Evolutionary conservation across 2,888 invertebrate genomes (phyloP), one percentile per base, ranked within the genome.

Genomic region (Spicauda simplicius): DNA sequence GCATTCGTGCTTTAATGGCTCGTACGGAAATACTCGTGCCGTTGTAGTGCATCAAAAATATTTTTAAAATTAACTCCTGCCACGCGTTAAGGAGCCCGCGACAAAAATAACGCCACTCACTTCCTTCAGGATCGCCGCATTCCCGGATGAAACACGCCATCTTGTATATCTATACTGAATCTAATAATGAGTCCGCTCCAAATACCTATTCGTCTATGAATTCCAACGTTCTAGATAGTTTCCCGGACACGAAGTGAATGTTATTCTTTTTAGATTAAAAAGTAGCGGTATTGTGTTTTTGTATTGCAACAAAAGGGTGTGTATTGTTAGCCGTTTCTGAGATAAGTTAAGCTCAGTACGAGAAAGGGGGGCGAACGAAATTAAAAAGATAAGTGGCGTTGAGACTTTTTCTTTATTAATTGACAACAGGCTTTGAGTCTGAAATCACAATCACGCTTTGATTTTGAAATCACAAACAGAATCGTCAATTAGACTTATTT

Each of bases 11-110:
- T 67, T 67, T 68, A 70, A 72, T 69, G 68, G 69, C 52, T 18
- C 53, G 59, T 52, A 70, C 68, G 53, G 76, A 81, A 82, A 79
- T 78, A 82, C 72, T 70, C 64, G 69, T 66, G 52, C 70, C 66
- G 77, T 76, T 75, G 84, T 80, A 79, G 82, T 80, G 83, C 84
- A 87, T 87, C 83, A 86, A 88, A 90, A 88, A 87, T 87, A 84
- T 86, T 88, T 88, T 85, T 67, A 67, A 87, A 87, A 84, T 88
- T 83, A 87, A 85, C 86, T 80, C 85, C 74, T 80, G 79, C 79
- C 74, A 74, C 77, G 66, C 66, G 77, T 77, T 76, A 81, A 83
- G 82, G 79, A 83, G 82, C 74, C n/a, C 73, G 80, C 72, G 84
- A 85, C 84, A 79, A 80, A 88, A 87, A 88, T 88, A 88, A 81